phyloP scores from a whole-genome alignment of 2,113 vertebrate species.

The Ancistrus triradiatus region DNA sequence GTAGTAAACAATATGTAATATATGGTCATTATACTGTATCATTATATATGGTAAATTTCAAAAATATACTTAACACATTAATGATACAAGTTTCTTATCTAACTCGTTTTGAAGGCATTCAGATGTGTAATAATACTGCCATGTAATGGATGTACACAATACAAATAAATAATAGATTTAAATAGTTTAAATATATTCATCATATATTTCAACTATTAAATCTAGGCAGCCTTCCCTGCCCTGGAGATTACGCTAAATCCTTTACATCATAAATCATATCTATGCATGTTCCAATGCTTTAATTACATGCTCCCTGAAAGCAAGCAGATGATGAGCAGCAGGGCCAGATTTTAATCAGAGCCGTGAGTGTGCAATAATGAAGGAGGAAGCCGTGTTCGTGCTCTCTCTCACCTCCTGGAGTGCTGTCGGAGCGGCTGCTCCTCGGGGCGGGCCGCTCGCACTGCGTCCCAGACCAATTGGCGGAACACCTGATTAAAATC shows the following conservation, averaged over 20 bases:
- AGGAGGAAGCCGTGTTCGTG: constrained; percentile 24
- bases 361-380: constrained; percentile 20
- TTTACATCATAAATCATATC: constrained; percentile 23
- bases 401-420: constrained; percentile 83
- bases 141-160: not conserved
- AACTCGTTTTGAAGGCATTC: too few species aligned
- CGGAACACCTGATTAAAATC: constrained; percentile 83
- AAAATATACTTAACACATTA: too few species aligned
- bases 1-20: too few species aligned
- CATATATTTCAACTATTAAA: too few species aligned
- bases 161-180: too few species aligned
- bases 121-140: not conserved
- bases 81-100: too few species aligned
- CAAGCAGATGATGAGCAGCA: not conserved
- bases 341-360: constrained; percentile 9
- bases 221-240: not conserved
- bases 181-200: too few species aligned
- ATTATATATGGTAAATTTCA: too few species aligned
- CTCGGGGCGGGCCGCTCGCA: constrained; percentile 96
- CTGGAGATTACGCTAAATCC: constrained; percentile 7
- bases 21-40: too few species aligned
- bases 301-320: constrained; percentile 9
- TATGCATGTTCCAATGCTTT: constrained; percentile 7
- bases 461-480: constrained; percentile 96
- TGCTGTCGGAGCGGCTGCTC: constrained; percentile 95